Base-by-base conservation (phyloP, 2,888 invertebrate species). In the Dione vanillae region DNA sequence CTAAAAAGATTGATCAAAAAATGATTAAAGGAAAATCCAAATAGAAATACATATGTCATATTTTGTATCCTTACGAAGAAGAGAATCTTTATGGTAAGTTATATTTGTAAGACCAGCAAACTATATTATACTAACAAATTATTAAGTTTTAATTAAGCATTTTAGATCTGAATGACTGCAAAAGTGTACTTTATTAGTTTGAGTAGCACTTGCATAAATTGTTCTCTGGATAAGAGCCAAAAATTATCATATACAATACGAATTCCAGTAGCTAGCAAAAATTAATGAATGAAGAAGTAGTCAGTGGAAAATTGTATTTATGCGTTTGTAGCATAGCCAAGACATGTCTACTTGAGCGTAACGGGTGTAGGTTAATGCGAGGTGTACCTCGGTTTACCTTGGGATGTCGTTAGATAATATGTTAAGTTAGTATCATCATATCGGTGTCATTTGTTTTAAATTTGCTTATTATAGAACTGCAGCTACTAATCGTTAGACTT, bases 161-260 rank as follows among this genome's bases (percentile, higher is more conserved):
- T 40, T 40, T 37, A 56, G 37, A n/a, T 27, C 43, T 5, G n/a
- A 47, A 64, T 49, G 16, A 20, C 41, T 65, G 40, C 16, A 52
- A 43, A 27, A 59, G 16, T 37, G 52, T 12, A 54, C 54, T 52
- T 20, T 68, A 54, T 54, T 37, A 51, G 52, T 62, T 54, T 45
- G 62, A 35, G 49, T 61, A 19, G 43, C 52, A 47, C 47, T 62
- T 43, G 43, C 54, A 54, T 19, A 69, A 69, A 10, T 69, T 45
- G 61, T 51, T 40, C 35, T 45, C 20, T 69, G 68, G 68, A 47
- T 20, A 47, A 62, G 62, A 35, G 62, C 68, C 62, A 64, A 69
- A 69, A 64, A 40, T 68, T 47, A 54, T 52, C 20, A 19, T 14
- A 54, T 45, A 19, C 45, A 52, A 51, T 61, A 16, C 43, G 52